These are phyloP conservation scores for Crossaster papposus DNA, from an alignment of 53 echinoderm and acorn worm species.

Conservation along the genomic window DNA sequence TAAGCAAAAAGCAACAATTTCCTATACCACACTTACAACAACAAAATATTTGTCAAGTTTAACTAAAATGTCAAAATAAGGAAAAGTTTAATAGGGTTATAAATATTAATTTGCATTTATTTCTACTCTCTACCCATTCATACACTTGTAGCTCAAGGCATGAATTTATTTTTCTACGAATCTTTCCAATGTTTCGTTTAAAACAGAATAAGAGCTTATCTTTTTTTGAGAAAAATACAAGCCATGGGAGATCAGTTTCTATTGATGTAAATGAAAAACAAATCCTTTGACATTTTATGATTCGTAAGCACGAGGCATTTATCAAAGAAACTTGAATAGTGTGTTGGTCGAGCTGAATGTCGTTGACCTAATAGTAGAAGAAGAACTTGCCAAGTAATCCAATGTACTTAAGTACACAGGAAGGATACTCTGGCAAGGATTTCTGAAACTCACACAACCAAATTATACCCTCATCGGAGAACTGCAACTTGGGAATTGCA, in stretches of 20 bases:
- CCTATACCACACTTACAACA: too few species aligned
- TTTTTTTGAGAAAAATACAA: too few species aligned
- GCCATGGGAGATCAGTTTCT: background rate
- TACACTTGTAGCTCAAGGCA: background rate
- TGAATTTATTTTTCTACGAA: background rate
- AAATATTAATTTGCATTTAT: background rate
- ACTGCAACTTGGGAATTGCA: background rate
- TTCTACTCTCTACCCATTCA: background rate
- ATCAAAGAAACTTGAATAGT: background rate
- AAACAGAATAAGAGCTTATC: background rate
- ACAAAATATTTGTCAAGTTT: too few species aligned
- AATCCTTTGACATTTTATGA: background rate
- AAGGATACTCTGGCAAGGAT: background rate
- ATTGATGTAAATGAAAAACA: background rate
- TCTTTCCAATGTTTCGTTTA: background rate
- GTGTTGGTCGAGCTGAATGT: background rate
- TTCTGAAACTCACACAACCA: background rate
- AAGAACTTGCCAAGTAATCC: background rate
- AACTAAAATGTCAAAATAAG: background rate
- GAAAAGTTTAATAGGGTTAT: background rate
- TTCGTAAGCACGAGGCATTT: background rate
- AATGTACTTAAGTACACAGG: background rate
- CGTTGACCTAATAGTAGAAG: background rate
- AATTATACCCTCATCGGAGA: background rate
- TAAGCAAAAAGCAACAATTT: too few species aligned